Evolutionary conservation across 2,888 invertebrate genomes (phyloP).

Genomic region (Nomada goodeniana): DNA sequence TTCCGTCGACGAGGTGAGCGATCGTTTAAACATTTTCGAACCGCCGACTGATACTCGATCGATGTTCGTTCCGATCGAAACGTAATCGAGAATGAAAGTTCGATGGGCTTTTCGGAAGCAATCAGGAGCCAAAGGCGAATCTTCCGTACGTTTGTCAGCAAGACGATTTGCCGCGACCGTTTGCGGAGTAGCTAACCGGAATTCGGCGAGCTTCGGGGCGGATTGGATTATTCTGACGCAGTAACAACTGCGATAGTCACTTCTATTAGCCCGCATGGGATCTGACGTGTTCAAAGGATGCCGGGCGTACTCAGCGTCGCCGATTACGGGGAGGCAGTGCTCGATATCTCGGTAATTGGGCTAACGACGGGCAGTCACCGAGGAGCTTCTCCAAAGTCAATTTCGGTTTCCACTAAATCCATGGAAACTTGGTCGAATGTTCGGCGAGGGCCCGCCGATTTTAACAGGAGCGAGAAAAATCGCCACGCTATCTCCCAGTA

Average conservation of each 20-base stretch:
- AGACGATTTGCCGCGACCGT: constrained; percentile 29
- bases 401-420: constrained; percentile 13
- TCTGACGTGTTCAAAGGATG: constrained; percentile 52
- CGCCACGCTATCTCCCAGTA: constrained; percentile 11
- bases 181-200: constrained; percentile 38
- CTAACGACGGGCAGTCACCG: constrained; percentile 39
- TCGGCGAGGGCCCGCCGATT: not conserved
- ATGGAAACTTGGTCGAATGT: not conserved
- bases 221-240: constrained; percentile 25
- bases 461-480: not conserved
- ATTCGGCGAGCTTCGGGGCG: constrained; percentile 5
- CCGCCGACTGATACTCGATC: not conserved
- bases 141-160: not conserved
- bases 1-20: not conserved
- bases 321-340: constrained; percentile 57
- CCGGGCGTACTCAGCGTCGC: constrained; percentile 37
- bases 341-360: constrained; percentile 64
- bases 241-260: constrained; percentile 64
- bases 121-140: not conserved
- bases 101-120: not conserved
- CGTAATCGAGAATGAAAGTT: no score
- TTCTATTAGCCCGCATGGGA: constrained; percentile 64
- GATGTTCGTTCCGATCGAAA: not conserved
- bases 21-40: not conserved
- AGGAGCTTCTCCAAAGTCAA: not conserved